Conservation (phyloP, 2,797 vertebrate species). For the Typhlichthys subterraneus region DNA sequence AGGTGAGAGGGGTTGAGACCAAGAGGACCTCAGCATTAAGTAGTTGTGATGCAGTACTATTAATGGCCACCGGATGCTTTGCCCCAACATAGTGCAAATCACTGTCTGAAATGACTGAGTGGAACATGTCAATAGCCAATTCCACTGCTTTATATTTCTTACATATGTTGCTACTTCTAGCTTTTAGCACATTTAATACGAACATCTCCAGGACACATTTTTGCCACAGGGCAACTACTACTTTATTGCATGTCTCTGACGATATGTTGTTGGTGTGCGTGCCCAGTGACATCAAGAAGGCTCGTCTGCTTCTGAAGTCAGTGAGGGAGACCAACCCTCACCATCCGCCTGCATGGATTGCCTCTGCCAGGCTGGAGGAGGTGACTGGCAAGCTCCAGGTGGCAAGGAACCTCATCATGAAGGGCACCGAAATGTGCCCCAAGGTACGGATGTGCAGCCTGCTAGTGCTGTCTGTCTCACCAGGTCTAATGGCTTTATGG, state of each 20-base stretch:
- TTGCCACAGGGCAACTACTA: too few relatives aligned
- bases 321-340: constrained; percentile 98
- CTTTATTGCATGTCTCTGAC: neutral
- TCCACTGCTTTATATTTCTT: too few relatives aligned
- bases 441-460: constrained; percentile 80
- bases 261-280: constrained; percentile 10
- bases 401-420: constrained; percentile 97
- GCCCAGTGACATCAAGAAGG: constrained; percentile 96
- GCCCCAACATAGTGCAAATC: too few relatives aligned
- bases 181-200: too few relatives aligned
- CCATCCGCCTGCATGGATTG: constrained; percentile 98
- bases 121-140: too few relatives aligned
- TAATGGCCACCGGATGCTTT: neutral
- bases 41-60: neutral
- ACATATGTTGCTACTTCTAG: too few relatives aligned
- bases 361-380: constrained; percentile 94
- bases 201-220: too few relatives aligned
- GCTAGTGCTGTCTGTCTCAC: neutral
- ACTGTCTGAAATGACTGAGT: too few relatives aligned
- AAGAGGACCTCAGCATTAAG: neutral
- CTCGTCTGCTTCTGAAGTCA: constrained; percentile 93
- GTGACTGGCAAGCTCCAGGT: constrained; percentile 97
- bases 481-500: neutral
- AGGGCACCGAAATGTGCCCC: constrained; percentile 98
- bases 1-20: constrained; percentile 75